phyloP scores from a whole-genome alignment of 2,797 vertebrate species.

The Emys orbicularis region DNA sequence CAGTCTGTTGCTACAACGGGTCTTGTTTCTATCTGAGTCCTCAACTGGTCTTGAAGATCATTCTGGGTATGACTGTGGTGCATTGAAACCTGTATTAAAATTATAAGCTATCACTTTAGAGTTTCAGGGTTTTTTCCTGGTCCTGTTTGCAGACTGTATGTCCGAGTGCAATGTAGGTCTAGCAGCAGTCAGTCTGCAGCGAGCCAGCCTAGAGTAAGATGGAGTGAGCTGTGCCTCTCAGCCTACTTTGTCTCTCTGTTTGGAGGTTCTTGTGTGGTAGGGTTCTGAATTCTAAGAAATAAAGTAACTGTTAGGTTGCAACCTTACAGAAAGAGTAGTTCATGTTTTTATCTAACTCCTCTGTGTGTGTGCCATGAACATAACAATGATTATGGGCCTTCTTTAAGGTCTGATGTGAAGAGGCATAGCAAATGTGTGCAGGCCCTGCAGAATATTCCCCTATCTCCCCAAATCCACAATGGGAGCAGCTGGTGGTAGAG shows the following conservation, averaged over 20 bases:
- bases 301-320: not conserved
- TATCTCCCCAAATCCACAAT: rapidly evolving
- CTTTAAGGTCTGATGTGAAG: not conserved
- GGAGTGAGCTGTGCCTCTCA: not conserved
- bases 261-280: not conserved
- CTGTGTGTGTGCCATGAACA: too few species aligned
- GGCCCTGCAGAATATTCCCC: not conserved
- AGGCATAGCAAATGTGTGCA: not conserved
- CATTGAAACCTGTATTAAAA: not conserved
- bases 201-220: not conserved
- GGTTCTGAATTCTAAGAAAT: not conserved
- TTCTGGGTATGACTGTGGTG: not conserved
- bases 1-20: not conserved
- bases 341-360: too few species aligned
- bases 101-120: not conserved
- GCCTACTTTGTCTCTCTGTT: not conserved
- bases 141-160: not conserved
- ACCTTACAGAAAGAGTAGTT: not conserved
- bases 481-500: not conserved
- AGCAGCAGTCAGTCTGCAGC: not conserved
- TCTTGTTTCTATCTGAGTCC: not conserved
- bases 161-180: not conserved
- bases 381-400: not conserved
- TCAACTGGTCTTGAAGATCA: not conserved
- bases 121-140: not conserved